Evolutionary conservation across 2,888 invertebrate species (phyloP).

Genomic region (Phortica okadai): DNA sequence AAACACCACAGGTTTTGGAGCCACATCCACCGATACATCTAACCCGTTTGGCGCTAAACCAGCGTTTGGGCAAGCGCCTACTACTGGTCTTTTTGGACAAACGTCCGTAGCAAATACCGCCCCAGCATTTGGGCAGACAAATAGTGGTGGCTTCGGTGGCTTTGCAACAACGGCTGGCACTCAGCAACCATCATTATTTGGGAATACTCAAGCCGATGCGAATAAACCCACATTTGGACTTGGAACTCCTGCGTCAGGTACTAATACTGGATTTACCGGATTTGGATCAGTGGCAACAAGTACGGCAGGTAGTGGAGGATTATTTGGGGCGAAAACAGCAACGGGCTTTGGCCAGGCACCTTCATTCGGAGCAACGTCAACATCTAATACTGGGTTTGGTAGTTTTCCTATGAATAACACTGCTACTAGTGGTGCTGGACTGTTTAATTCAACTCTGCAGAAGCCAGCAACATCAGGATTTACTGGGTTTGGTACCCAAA

Average conservation of each 20-base stretch:
- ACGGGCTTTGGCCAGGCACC: slow-evolving; percentile 76
- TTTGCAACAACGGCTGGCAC: slow-evolving; percentile 73
- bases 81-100: slow-evolving; percentile 78
- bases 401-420: slow-evolving; percentile 67
- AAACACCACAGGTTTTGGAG: slow-evolving; percentile 73
- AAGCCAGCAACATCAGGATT: slow-evolving; percentile 78
- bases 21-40: slow-evolving; percentile 64
- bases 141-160: slow-evolving; percentile 71
- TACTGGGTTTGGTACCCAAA: slow-evolving; percentile 78
- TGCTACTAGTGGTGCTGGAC: slow-evolving; percentile 62
- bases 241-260: slow-evolving; percentile 60
- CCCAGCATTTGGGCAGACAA: slow-evolving; percentile 75
- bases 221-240: slow-evolving; percentile 73
- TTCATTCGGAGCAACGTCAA: slow-evolving; percentile 72
- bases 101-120: slow-evolving; percentile 79
- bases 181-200: slow-evolving; percentile 70
- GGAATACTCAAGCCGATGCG: slow-evolving; percentile 73
- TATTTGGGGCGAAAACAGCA: slow-evolving; percentile 73
- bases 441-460: slow-evolving; percentile 73
- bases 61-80: slow-evolving; percentile 78
- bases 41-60: slow-evolving; percentile 75
- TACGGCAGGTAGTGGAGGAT: slow-evolving; percentile 75
- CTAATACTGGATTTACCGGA: slow-evolving; percentile 74
- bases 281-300: slow-evolving; percentile 74
- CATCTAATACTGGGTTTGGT: slow-evolving; percentile 69